Evolutionary conservation across 1,140 invertebrate species (phyloP).

Genomic region (Halesus radiatus): DNA sequence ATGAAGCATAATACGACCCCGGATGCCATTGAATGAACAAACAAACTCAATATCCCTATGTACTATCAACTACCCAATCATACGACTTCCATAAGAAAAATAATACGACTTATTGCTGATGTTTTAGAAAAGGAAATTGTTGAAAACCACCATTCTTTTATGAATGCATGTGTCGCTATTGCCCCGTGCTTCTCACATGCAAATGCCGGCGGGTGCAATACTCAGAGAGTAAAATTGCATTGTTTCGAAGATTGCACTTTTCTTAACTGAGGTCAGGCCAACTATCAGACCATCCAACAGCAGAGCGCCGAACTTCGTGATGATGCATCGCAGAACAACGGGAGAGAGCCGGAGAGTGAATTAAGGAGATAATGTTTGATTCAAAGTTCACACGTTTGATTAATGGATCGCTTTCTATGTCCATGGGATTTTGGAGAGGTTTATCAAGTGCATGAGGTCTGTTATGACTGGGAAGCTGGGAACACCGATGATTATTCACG

Average conservation of each 20-base stretch:
- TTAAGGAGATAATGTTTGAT: conserved; percentile 7
- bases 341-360: conserved; percentile 17
- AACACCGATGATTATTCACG: no score
- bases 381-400: conserved; percentile 29
- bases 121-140: no score
- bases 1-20: no score
- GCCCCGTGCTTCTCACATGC: not conserved
- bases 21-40: no score
- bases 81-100: no score
- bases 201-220: not conserved
- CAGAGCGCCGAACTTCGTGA: not conserved
- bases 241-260: conserved; percentile 27
- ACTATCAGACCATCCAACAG: no score
- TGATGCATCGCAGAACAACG: not conserved
- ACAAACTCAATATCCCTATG: no score
- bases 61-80: no score
- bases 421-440: conserved; percentile 1
- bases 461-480: not conserved
- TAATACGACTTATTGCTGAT: no score
- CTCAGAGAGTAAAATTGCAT: conserved; percentile 10
- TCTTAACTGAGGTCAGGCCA: conserved; percentile 1
- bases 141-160: no score
- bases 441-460: not conserved
- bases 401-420: conserved; percentile 23
- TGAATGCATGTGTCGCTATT: not conserved